A percentile compares a stretch with the other conserved stretches of the same genome.
These are phyloP conservation scores for Battus philenor DNA, from an alignment of 1,140 invertebrate species.

Conservation along the genomic window DNA sequence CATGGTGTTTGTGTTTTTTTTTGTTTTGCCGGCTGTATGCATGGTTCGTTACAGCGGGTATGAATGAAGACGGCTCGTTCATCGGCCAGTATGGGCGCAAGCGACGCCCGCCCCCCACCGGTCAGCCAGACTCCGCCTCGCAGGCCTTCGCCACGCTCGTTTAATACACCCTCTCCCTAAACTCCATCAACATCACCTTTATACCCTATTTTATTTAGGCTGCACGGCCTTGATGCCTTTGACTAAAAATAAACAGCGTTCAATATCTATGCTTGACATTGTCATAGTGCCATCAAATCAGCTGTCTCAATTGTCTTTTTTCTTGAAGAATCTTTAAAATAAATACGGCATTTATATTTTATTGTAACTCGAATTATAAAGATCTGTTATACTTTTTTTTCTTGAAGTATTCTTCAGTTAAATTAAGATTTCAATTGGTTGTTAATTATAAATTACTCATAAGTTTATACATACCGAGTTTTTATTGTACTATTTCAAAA, in stretches of 20 bases:
- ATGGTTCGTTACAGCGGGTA: conserved; percentile 81
- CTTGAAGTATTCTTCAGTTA: too few relatives aligned
- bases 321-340: too few relatives aligned
- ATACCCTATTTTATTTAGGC: not conserved
- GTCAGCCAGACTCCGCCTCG: conserved; percentile 82
- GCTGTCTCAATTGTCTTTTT: too few relatives aligned
- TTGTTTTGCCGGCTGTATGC: conserved; percentile 22
- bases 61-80: conserved; percentile 99
- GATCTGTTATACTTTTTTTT: too few relatives aligned
- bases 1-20: conserved; percentile 28
- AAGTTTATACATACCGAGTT: conserved; percentile 33
- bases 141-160: conserved; percentile 88
- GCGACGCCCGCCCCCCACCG: conserved; percentile 73
- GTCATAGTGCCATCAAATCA: too few relatives aligned
- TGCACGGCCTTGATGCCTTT: not conserved
- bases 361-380: too few relatives aligned
- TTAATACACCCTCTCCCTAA: conserved; percentile 61
- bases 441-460: conserved; percentile 24
- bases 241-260: not conserved
- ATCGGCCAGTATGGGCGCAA: conserved; percentile 95
- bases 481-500: conserved; percentile 68
- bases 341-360: too few relatives aligned
- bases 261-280: too few relatives aligned
- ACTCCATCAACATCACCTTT: conserved; percentile 1
- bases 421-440: conserved; percentile 32